A percentile compares a stretch with the other conserved stretches of the same genome.
These are phyloP conservation scores for Cantharis nigra DNA, from an alignment of 2,888 invertebrate genomes.

Conservation along the genomic window DNA sequence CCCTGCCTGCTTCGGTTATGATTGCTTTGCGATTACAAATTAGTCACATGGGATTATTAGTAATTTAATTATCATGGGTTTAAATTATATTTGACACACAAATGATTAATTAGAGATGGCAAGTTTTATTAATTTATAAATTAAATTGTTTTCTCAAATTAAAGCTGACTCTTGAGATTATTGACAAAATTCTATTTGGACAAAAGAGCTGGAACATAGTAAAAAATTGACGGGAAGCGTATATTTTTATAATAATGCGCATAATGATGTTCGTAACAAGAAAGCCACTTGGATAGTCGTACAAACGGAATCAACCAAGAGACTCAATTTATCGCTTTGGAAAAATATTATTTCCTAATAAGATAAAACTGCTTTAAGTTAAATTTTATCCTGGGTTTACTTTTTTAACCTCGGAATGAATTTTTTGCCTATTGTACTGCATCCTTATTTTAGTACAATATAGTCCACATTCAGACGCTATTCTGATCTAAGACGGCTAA, in stretches of 20 bases:
- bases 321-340: not conserved
- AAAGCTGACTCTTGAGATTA: not conserved
- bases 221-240: not conserved
- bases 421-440: too few relatives aligned
- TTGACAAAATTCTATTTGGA: not conserved
- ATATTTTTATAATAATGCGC: not conserved
- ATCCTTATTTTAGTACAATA: too few relatives aligned
- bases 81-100: not conserved
- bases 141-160: not conserved
- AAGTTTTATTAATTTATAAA: not conserved
- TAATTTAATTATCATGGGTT: not conserved
- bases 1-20: not conserved
- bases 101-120: not conserved
- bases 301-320: not conserved
- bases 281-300: not conserved
- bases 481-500: too few relatives aligned
- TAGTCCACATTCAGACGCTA: too few relatives aligned
- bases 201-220: not conserved
- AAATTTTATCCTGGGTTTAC: not conserved
- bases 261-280: not conserved
- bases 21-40: slow-evolving; percentile 2
- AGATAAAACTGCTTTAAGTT: not conserved
- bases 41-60: slow-evolving; percentile 3
- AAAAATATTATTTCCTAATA: not conserved
- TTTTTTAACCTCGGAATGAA: not conserved